Conservation (phyloP, 2,797 vertebrate species). For the Benthosema pterotum region DNA sequence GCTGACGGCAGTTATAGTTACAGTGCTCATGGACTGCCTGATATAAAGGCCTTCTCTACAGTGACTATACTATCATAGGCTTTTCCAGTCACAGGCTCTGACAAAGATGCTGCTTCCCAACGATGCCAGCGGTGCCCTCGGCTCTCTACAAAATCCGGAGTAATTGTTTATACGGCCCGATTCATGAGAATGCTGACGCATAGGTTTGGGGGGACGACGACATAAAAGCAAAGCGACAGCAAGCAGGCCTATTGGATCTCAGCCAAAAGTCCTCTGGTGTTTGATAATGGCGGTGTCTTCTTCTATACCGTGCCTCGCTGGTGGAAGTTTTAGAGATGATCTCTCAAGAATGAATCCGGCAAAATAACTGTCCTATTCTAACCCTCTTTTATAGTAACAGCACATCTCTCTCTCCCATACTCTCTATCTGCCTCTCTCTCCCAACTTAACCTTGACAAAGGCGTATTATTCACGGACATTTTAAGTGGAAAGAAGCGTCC, state of each 20-base stretch:
- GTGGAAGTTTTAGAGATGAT: conserved; percentile 7
- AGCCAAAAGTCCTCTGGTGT: conserved; percentile 31
- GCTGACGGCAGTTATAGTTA: no score
- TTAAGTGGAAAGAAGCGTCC: neutral
- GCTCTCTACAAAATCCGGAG: conserved; percentile 42
- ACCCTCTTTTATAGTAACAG: neutral
- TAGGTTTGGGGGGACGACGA: conserved; percentile 37
- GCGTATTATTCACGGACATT: neutral
- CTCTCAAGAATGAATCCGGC: conserved; percentile 9
- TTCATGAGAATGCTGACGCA: conserved; percentile 47
- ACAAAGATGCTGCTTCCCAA: conserved; percentile 38
- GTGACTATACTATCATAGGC: no score
- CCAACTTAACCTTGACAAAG: neutral
- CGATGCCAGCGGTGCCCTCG: no score
- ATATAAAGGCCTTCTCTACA: no score
- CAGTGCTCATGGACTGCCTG: no score
- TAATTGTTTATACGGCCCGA: conserved; percentile 47
- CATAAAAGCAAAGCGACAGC: conserved; percentile 38
- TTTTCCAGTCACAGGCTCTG: conserved; percentile 20
- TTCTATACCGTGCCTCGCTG: conserved; percentile 11
- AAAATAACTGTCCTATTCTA: conserved; percentile 24
- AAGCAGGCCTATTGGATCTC: conserved; percentile 30
- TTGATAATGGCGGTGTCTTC: conserved; percentile 9
- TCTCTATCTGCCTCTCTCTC: no score
- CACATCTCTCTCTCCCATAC: conserved; percentile 9